Conservation (phyloP, 1,140 invertebrate genomes). For the Drosophila sp. region DNA sequence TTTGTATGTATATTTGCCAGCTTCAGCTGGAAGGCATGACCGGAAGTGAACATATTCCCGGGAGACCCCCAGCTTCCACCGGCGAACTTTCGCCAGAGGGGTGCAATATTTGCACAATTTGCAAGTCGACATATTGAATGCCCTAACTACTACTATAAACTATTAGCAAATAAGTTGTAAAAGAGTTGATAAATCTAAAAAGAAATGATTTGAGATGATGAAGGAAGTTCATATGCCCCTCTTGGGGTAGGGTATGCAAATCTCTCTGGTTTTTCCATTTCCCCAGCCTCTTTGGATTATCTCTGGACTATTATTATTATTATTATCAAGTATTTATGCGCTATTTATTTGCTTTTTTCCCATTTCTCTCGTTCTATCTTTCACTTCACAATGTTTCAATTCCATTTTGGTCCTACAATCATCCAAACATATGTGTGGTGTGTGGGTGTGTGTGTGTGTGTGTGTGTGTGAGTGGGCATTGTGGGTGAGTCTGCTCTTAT, state of each 20-base stretch:
- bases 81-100: conserved; percentile 46
- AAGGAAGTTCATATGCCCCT: not conserved
- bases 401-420: conserved; percentile 52
- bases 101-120: conserved; percentile 38
- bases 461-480: conserved; percentile 23
- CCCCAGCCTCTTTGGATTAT: conserved; percentile 18
- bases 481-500: conserved; percentile 56
- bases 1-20: conserved; percentile 34
- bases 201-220: conserved; percentile 18
- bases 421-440: not conserved
- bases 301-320: conserved; percentile 35
- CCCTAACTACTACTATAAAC: not conserved
- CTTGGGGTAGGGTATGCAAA: not conserved
- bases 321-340: conserved; percentile 53
- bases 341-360: conserved; percentile 21
- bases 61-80: conserved; percentile 1
- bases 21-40: conserved; percentile 45
- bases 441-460: conserved; percentile 16
- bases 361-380: conserved; percentile 48
- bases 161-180: not conserved
- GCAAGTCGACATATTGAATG: not conserved
- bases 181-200: not conserved
- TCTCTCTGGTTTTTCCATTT: conserved; percentile 17
- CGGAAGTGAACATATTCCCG: conserved; percentile 59
- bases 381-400: conserved; percentile 68